Evolutionary conservation across 1,140 invertebrate genomes (phyloP), one percentile per base, ranked within the genome.

Genomic region (Neodiprion virginianus): DNA sequence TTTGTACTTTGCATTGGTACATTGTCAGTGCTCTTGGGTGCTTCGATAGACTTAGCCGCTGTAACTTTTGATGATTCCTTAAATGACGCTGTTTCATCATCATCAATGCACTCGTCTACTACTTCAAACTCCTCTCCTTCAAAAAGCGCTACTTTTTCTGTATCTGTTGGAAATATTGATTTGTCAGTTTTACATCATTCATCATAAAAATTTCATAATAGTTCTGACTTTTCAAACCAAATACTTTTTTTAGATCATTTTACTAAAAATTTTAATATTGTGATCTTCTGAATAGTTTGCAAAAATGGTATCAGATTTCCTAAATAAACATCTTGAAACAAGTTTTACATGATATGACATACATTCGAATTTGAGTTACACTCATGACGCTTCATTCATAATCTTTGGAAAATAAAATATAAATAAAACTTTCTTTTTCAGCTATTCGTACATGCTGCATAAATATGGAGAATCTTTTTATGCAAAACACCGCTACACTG

Each of bases 71-170:
- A 8, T 76, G 67, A 53, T 73, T 50, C 72, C 61, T 72, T 48
- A 8, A 72, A 67, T n/a, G 21, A 49, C 67, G 72, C 9, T 40
- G 47, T 17, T 4, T 83, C 83, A 17, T 86, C 83, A 50, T 82
- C 79, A 71, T 78, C 82, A 1, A 68, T 48, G 73, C 81, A 83
- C 73, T 84, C 83, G 65, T 86, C 83, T 50, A 84, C 68, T 47
- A 86, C 75, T 75, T 86, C 74, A 72, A 83, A 81, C 8, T 80
- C 77, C 65, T 80, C 80, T 10, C 79, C 81, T 72, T 82, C 79
- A 61, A 80, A 79, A 47, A 72, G 76, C 70, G 78, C 67, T 76
- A 61, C 70, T 23, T 73, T 79, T 48, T 17, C 53, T 61, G 53
- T 61, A 61, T 61, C 53, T 61, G 53, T 14, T 4, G 28, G 28